Base-by-base conservation (phyloP, 2,888 invertebrate genomes). In the Adineta ricciae region DNA sequence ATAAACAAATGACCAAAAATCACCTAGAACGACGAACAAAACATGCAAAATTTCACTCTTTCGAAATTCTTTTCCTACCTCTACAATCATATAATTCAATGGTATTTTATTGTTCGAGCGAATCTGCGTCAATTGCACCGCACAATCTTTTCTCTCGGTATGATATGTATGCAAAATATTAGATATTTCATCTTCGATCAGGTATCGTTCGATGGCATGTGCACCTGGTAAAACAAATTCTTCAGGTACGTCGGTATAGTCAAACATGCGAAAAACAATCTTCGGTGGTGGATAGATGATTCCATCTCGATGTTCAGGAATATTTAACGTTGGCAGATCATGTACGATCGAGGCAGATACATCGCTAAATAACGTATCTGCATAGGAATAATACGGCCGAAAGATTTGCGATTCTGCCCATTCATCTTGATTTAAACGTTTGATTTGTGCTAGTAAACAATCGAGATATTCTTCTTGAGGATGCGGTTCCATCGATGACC, bases 331-430 rank as follows among this genome's bases (percentile, higher is more conserved):
- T 82, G 86, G 83, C 56, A 86, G 84, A 72, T 86, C 86, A 46
- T 86, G 86, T 97, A 92, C 90, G 94, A 96, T 89, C 97, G 97
- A 89, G 9, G 78, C 78, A 11, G 96, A 96, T 87, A 97, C 90
- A 21, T 96, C 96, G 91, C 96, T 96, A 90, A 95, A 96, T 36
- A 97, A 91, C 87, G 95, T 94, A 0, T 95, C 95, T 90, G 96
- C 96, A 91, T 97, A 99, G 0, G 96, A 96, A 85, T 97, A 92
- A 90, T 99, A 98, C 0, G 97, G 97, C 56, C 98, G 93, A 0
- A 94, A 94, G 88, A 98, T 96, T 90, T 97, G 96, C 89, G 96
- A 96, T 89, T 98, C 97, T 49, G 95, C 94, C 98, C 98, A 99
- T 90, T 96, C 96, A 88, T 97, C 96, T 89, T 94, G 94, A 50